Conservation (phyloP, 2,113 vertebrate genomes). For the Protobothrops mucrosquamatus region DNA sequence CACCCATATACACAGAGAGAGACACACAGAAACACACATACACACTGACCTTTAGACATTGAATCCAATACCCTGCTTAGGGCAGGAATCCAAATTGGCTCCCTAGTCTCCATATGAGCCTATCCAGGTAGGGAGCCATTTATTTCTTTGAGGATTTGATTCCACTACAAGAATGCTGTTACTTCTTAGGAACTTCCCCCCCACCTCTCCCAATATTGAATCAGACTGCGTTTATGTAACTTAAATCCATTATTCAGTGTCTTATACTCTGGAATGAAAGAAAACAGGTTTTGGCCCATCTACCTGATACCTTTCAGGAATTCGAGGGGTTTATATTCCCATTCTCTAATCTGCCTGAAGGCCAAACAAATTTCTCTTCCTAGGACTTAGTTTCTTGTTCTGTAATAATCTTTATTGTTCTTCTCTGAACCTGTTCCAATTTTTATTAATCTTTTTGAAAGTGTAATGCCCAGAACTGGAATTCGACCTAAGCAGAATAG, state of each 20-base stretch:
- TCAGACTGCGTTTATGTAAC: not conserved
- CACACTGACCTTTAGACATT: not conserved
- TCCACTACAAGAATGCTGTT: not conserved
- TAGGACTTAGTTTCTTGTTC: not conserved
- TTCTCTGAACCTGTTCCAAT: not conserved
- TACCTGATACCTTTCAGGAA: not conserved
- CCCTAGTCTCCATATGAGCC: not conserved
- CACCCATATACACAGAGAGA: not conserved
- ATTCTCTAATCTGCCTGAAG: not conserved
- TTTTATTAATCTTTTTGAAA: not conserved
- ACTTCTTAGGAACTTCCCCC: not conserved
- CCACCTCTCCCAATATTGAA: not conserved
- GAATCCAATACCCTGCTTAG: not conserved
- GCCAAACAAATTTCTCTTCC: not conserved
- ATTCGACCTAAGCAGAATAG: not conserved
- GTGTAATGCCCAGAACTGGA: not conserved
- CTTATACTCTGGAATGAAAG: not conserved
- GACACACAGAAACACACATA: not conserved
- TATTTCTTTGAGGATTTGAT: not conserved
- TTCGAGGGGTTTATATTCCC: not conserved
- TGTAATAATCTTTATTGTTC: not conserved
- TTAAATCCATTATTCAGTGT: not conserved
- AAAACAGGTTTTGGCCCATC: not conserved
- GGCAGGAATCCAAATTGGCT: not conserved
- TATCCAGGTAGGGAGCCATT: not conserved